Evolutionary conservation across 2,113 vertebrate genomes (phyloP), one percentile per base, ranked within the genome.

Genomic region (Cheilinus undulatus): DNA sequence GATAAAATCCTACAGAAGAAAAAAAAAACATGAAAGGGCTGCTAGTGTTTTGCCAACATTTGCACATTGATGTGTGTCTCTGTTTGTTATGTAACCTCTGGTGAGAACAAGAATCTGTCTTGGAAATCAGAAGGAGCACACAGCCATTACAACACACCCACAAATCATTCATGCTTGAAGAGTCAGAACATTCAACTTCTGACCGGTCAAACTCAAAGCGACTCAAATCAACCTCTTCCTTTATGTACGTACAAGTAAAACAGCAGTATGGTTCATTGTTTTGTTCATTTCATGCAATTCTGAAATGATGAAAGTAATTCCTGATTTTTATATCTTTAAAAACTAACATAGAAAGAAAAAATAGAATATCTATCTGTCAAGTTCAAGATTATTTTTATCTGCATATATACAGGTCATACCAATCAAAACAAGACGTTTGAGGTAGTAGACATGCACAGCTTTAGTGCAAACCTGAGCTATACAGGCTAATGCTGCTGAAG

Each of bases 41-140:
- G 59, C 1, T 26, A 14, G 26, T 68, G 68, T 82, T 79, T 65
- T 73, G 73, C 71, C 66, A 78, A 73, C 60, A 75, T 60, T 50
- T 69, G 40, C 11, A 32, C 46, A 56, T 36, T 60, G 69, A 42
- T 73, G 46, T 49, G 59, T 72, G 49, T 69, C 4, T 72, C 20
- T 79, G 53, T 62, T 69, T 88, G 77, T 86, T 85, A 54, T 67
- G 81, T 75, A 82, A 87, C 62, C 27, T 48, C 22, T 32, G 57
- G 51, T 65, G 49, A 67, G 60, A 72, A 75, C 56, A 60, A 48
- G 69, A 27, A 34, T 42, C 50, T 20, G 71, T 69, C 62, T 64
- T 46, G 40, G 40, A 42, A 42, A 42, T 54, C 14, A 27, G 40
- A 8, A 42, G 58, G 14, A 75, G 57, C 53, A 50, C 42, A 59